Base-by-base conservation (phyloP, 92 coral and sea anemone genomes). In the Siderastrea siderea region DNA sequence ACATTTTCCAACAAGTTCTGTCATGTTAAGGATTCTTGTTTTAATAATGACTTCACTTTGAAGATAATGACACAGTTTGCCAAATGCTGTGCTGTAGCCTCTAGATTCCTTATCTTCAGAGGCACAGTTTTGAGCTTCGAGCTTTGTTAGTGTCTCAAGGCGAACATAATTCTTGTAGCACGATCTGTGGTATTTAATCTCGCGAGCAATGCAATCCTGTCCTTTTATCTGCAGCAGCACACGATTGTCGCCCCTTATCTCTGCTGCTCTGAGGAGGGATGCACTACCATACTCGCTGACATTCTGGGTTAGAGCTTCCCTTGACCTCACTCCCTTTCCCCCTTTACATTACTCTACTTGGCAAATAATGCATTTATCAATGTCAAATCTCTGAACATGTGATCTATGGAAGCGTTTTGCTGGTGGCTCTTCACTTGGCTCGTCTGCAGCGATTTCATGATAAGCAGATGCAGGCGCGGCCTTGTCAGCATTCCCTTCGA, bases 181-280 rank as follows among this genome's bases (percentile, higher is more conserved):
- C 38, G 88, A 72, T 50, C 77, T 57, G 55, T 83, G 87, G 57
- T 83, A 83, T 52, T 83, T 84, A 17, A 84, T 72, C 47, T 84
- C 88, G 55, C 61, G 50, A 47, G 88, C 82, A 61, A 84, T 74
- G 8, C 60, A 47, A 63, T 75, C 82, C 66, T 75, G 72, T 59
- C 76, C 84, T 54, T 58, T 55, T 63, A 86, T 86, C 58, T 77
- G 89, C 60, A 86, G 60, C 19, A 84, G 80, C 16, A 84, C 71
- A 15, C 60, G 71, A 47, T 44, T 72, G 79, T 72, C 88, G 12
- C 61, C 74, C 62, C 89, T 59, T 59, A 76, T 85, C 60, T 63
- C 74, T 16, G 89, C 89, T 85, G 89, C 90, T 16, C 43, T 87
- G 51, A 87, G 64, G 7, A 87, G 80, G 46, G 90, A 67, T 65